Evolutionary conservation across 2,113 vertebrate genomes (phyloP).

Genomic region (Gallinago paraguaiae): DNA sequence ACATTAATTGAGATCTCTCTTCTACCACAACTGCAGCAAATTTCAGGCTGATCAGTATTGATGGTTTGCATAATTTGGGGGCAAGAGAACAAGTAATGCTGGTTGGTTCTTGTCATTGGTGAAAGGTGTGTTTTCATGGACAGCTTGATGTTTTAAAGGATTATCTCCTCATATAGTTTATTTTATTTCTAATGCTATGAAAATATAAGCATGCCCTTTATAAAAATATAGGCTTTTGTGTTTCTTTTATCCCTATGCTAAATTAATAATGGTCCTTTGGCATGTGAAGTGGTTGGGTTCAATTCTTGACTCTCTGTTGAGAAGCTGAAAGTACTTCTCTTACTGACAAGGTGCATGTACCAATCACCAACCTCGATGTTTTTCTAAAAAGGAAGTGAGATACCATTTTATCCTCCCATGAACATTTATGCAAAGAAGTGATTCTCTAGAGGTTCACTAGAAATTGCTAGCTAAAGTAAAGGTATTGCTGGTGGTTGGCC

Average conservation of each 20-base stretch:
- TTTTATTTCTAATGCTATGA: background rate
- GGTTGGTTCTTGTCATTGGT: background rate
- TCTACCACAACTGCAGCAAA: background rate
- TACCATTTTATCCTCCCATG: background rate
- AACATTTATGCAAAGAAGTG: background rate
- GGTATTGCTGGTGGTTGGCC: background rate
- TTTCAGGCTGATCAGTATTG: background rate
- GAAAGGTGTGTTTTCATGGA: background rate
- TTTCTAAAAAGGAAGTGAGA: background rate
- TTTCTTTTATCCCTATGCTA: background rate
- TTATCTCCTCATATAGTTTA: background rate
- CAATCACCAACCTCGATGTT: background rate
- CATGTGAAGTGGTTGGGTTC: background rate
- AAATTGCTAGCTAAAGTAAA: background rate
- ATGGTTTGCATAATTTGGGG: background rate
- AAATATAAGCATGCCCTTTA: background rate
- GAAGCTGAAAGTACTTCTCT: background rate
- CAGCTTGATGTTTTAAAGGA: background rate
- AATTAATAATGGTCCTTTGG: background rate
- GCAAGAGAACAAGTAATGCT: background rate
- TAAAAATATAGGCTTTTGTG: background rate
- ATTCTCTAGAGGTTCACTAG: background rate
- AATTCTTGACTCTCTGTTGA: accelerated
- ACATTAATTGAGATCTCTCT: background rate
- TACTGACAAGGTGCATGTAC: background rate